Base-by-base conservation (phyloP, 2,888 invertebrate genomes). In the Pyrgus malvae region DNA sequence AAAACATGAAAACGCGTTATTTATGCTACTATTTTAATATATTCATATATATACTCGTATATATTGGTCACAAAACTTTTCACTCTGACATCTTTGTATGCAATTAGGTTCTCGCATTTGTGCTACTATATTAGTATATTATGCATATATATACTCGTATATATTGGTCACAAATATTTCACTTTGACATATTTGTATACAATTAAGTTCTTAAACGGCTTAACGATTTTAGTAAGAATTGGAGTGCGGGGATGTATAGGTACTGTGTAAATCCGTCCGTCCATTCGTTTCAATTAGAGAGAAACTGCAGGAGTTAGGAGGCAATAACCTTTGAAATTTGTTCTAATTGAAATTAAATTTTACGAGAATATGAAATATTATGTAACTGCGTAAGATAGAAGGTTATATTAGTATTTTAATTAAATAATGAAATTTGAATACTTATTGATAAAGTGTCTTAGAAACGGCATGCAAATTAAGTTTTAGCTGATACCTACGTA, bases 231-330 rank as follows among this genome's bases (percentile, higher is more conserved):
- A 44, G 29, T 44, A 44, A 25, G 29, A 17, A 29, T 44, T 29
- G 17, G 44, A 45, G 27, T 31, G 11, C 31, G 44, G 29, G 8
- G 11, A 44, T 44, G 23, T 40, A 40, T 23, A 40, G 25, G 14
- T 11, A 12, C 7, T 8, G 33, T 33, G 41, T 50, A 41, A 41
- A 50, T 50, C 41, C 49, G 23, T 33, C 41, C 49, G 16, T 50
- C 49, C 41, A 41, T 50, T 50, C 41, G 33, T 50, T 50, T 50
- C 41, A 50, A 50, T 50, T 41, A 50, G 33, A 50, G 23, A 8
- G 31, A 41, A 48, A 41, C 25, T 49, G 25, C 49, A 41, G 33
- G 41, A 41, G 31, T 33, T n/a, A 50, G 19, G 12, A 41, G 49
- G 31, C 31, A 49, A 31, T 41, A 49, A 49, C 38, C 27, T 29